These are phyloP conservation scores for Sebastes fasciatus DNA, from an alignment of 2,113 vertebrate genomes.

Conservation along the genomic window DNA sequence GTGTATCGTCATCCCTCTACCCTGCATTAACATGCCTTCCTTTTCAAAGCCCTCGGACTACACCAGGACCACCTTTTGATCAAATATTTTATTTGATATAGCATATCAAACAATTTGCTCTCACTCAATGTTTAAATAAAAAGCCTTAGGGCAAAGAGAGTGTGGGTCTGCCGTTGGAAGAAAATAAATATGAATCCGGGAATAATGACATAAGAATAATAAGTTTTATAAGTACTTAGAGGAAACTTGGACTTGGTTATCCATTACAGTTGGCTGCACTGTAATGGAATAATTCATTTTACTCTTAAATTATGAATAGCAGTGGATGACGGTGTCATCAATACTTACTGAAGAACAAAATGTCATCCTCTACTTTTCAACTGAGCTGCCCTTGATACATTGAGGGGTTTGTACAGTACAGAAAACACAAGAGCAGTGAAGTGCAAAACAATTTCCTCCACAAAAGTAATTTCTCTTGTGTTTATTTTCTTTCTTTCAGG, in stretches of 20 bases:
- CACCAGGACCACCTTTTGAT: slow-evolving; percentile 36
- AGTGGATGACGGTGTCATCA: slow-evolving; percentile 39
- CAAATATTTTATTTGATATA: slow-evolving; percentile 37
- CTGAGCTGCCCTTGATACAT: neutral
- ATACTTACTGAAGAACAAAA: slow-evolving; percentile 43
- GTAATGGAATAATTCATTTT: slow-evolving; percentile 54
- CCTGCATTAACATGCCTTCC: neutral
- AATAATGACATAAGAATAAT: neutral
- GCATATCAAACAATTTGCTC: slow-evolving; percentile 28
- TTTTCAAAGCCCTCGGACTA: slow-evolving; percentile 23
- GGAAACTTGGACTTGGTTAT: slow-evolving; percentile 3
- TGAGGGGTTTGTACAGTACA: neutral
- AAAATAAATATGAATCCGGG: neutral
- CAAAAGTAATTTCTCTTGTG: slow-evolving; percentile 30
- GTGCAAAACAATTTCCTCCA: neutral
- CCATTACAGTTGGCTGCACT: slow-evolving; percentile 17
- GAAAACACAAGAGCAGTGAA: slow-evolving; percentile 1
- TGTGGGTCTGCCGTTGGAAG: neutral
- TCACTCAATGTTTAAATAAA: slow-evolving; percentile 32
- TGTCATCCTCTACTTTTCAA: slow-evolving; percentile 1
- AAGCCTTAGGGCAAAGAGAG: slow-evolving; percentile 33
- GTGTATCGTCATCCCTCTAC: neutral
- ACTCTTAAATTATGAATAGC: slow-evolving; percentile 37
- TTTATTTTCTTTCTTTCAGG: slow-evolving; percentile 83
- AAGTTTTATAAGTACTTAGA: neutral